Evolutionary conservation across 1,140 invertebrate species (phyloP).

Genomic region (Diplogasteroides magnus): DNA sequence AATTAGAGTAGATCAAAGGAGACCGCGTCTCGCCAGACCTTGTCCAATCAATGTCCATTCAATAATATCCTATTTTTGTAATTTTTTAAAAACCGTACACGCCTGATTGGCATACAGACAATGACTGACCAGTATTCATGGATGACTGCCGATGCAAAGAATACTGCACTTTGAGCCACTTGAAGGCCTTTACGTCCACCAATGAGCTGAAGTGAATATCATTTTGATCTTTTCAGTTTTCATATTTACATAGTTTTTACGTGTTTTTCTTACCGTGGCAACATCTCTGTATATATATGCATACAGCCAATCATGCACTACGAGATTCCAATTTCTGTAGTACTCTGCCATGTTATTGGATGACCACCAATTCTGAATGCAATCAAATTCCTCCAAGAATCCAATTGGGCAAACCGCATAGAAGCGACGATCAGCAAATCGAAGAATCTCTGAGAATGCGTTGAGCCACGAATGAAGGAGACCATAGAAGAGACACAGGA

Average conservation of each 20-base stretch:
- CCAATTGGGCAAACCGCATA: conserved; percentile 39
- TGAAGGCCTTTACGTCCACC: conserved; percentile 37
- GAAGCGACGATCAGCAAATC: conserved; percentile 49
- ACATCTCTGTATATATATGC: conserved; percentile 82
- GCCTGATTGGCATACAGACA: too few relatives aligned
- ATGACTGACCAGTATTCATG: conserved; percentile 71
- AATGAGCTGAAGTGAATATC: conserved; percentile 36
- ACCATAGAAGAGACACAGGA: conserved; percentile 51
- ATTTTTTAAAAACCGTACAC: too few relatives aligned
- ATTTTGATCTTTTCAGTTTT: conserved; percentile 1
- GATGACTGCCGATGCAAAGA: conserved; percentile 67
- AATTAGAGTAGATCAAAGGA: too few relatives aligned
- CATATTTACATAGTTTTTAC: conserved; percentile 38
- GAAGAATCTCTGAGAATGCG: conserved; percentile 47
- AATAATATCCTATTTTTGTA: too few relatives aligned
- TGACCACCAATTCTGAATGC: conserved; percentile 87
- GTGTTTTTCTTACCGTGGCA: conserved; percentile 60
- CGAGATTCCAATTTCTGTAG: conserved; percentile 86
- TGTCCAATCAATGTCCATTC: too few relatives aligned
- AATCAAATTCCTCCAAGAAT: conserved; percentile 19
- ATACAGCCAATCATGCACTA: conserved; percentile 89
- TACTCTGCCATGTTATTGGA: conserved; percentile 72
- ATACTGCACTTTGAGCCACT: conserved; percentile 61
- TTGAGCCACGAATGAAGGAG: conserved; percentile 50
- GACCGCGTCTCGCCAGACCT: too few relatives aligned